A percentile compares a stretch with the other conserved stretches of the same genome.
Evolutionary conservation across 2,113 vertebrate genomes (phyloP).

Genomic region (Dendrocopos noguchii): DNA sequence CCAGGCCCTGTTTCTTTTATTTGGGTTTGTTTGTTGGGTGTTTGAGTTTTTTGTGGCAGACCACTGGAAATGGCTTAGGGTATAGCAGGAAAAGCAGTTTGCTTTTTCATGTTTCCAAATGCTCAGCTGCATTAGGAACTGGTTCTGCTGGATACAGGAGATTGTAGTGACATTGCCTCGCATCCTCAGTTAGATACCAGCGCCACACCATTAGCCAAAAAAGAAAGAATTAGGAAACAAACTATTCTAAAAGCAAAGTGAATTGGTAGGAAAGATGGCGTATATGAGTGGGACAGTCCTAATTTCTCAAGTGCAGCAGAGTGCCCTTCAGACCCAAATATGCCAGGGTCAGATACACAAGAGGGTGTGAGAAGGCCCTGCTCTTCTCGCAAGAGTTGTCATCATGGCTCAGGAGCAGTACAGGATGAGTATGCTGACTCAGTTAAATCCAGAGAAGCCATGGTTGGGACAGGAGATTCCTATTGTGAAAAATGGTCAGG

Average conservation of each 20-base stretch:
- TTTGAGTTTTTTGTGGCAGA: neutral
- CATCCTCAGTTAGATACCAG: neutral
- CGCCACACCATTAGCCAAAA: neutral
- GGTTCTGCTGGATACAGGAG: neutral
- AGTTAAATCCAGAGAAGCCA: neutral
- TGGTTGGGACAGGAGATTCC: neutral
- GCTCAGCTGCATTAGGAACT: neutral
- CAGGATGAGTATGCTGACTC: neutral
- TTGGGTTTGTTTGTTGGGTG: neutral
- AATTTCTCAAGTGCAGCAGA: neutral
- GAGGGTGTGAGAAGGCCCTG: neutral
- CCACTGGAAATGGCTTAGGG: neutral
- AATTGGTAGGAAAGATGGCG: neutral
- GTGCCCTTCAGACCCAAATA: fast-evolving
- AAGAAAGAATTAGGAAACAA: neutral
- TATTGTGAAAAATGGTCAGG: neutral
- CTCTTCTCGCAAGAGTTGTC: neutral
- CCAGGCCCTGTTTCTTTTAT: neutral
- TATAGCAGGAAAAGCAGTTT: neutral
- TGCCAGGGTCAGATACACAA: neutral
- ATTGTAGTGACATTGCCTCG: neutral
- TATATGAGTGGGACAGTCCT: neutral
- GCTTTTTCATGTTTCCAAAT: neutral
- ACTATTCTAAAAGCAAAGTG: neutral
- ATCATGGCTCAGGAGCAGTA: fast-evolving